Evolutionary conservation across 2,797 vertebrate species (phyloP).

Genomic region (Steatocranus sp.): DNA sequence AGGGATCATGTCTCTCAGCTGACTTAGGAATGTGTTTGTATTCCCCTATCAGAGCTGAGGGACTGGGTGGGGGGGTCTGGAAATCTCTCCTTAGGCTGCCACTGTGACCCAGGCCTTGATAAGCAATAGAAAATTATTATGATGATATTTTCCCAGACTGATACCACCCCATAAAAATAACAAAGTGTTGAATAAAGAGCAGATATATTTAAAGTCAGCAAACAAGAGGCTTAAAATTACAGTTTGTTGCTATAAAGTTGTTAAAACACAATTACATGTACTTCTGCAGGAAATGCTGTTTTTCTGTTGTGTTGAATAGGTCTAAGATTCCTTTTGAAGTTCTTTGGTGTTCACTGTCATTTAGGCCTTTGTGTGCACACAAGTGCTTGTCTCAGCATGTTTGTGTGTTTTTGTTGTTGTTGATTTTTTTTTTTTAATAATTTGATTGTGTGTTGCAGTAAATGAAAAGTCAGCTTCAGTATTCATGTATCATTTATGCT

Average conservation of each 20-base stretch:
- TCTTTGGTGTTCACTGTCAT: conserved; percentile 19
- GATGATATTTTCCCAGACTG: background rate
- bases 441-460: background rate
- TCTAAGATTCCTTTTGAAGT: conserved; percentile 5
- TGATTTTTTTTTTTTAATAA: background rate
- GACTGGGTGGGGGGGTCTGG: background rate
- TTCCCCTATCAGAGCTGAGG: background rate
- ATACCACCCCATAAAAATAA: background rate
- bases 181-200: background rate
- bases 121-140: background rate
- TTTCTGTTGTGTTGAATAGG: background rate
- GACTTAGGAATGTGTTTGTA: background rate
- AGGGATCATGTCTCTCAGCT: background rate
- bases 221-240: background rate
- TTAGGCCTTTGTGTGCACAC: background rate
- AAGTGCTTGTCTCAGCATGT: conserved; percentile 38
- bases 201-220: background rate
- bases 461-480: conserved; percentile 9
- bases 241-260: background rate
- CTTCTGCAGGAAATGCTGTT: background rate
- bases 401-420: background rate
- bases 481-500: background rate
- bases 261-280: background rate
- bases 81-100: background rate
- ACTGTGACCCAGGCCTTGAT: rapidly evolving